phyloP scores from a whole-genome alignment of 2,888 invertebrate genomes.

The Rambutsinella grinnellia region DNA sequence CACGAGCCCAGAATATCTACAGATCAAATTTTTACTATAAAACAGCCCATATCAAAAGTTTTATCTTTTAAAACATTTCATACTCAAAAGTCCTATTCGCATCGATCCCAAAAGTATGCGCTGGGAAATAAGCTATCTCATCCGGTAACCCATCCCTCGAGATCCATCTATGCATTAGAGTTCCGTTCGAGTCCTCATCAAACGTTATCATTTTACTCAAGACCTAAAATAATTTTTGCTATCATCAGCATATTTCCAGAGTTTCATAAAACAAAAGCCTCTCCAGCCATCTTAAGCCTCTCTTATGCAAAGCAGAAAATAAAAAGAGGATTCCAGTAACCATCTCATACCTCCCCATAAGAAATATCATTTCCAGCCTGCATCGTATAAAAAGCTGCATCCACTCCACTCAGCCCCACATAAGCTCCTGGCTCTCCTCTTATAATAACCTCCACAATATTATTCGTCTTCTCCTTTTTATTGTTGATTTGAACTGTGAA shows the following conservation, averaged over 20 bases:
- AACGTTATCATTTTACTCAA: constrained; percentile 89
- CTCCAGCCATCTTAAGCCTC: too few species aligned
- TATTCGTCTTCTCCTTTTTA: constrained; percentile 92
- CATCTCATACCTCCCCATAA: constrained; percentile 80
- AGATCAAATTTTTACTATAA: neutral
- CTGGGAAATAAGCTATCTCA: constrained; percentile 87
- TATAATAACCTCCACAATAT: constrained; percentile 92
- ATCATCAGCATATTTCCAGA: too few species aligned
- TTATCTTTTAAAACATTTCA: constrained; percentile 74
- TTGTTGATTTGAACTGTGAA: constrained; percentile 90
- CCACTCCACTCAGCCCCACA: constrained; percentile 91
- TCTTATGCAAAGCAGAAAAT: neutral
- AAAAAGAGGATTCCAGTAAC: neutral
- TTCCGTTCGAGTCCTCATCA: constrained; percentile 88
- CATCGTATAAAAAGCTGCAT: constrained; percentile 90
- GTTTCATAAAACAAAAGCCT: too few species aligned
- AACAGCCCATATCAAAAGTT: constrained; percentile 68
- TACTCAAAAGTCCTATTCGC: constrained; percentile 93
- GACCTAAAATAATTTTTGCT: constrained; percentile 75
- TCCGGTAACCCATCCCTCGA: constrained; percentile 89
- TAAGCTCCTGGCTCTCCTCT: constrained; percentile 95
- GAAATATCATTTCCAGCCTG: constrained; percentile 92
- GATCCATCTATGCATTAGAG: constrained; percentile 85
- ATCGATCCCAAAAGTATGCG: constrained; percentile 92
- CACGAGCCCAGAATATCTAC: constrained; percentile 80